phyloP scores from a whole-genome alignment of 2,888 invertebrate species.

The Lottia gigantea region DNA sequence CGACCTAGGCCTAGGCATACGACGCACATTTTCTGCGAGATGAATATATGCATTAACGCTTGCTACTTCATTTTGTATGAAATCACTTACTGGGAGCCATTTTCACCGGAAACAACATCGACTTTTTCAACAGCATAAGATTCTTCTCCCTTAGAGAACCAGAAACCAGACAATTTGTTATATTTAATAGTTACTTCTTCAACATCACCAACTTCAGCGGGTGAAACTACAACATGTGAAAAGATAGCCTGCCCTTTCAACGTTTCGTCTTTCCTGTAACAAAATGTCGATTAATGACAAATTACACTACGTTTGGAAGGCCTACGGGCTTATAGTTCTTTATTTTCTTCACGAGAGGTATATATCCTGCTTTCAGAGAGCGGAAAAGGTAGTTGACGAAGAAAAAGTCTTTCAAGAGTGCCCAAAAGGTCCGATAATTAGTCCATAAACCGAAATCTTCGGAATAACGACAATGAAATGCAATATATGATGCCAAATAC shows the following conservation, averaged over 20 bases:
- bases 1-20: too few species aligned
- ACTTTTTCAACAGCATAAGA: conserved; percentile 20
- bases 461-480: too few species aligned
- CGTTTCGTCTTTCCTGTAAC: conserved; percentile 9
- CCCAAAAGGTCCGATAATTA: too few species aligned
- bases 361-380: neutral
- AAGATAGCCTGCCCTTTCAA: conserved; percentile 8
- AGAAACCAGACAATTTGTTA: conserved; percentile 23
- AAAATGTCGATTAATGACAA: too few species aligned
- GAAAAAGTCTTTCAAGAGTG: too few species aligned
- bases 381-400: neutral
- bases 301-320: too few species aligned
- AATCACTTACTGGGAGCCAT: conserved; percentile 15
- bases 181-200: conserved; percentile 26
- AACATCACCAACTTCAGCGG: conserved; percentile 28
- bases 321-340: too few species aligned
- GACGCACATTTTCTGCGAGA: too few species aligned
- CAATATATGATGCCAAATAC: too few species aligned
- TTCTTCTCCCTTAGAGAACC: conserved; percentile 22
- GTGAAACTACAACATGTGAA: conserved; percentile 22
- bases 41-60: too few species aligned
- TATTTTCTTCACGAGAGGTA: too few species aligned
- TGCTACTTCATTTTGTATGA: neutral
- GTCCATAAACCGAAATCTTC: too few species aligned
- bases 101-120: conserved; percentile 21